Percentiles rank a stretch among this genome's conserved stretches.
Evolutionary conservation across 1,140 invertebrate genomes (phyloP).

Genomic region (Littorina saxatilis): DNA sequence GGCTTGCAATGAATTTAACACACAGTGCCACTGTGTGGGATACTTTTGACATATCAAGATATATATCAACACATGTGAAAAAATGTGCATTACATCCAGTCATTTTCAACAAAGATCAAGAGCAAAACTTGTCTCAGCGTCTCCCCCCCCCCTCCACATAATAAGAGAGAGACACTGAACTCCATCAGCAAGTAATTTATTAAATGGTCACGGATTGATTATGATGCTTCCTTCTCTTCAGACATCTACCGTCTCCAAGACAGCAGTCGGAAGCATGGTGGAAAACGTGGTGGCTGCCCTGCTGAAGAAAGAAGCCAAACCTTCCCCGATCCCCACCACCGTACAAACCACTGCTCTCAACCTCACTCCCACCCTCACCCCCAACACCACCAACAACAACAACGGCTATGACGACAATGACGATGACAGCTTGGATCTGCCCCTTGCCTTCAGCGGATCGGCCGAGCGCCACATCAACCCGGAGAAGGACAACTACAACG

Average conservation of each 20-base stretch:
- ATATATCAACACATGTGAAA: too few species aligned
- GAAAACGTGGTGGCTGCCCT: conserved; percentile 54
- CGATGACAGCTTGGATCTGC: conserved; percentile 48
- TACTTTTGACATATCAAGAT: too few species aligned
- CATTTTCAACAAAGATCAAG: too few species aligned
- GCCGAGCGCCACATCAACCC: conserved; percentile 63
- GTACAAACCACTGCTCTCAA: not conserved
- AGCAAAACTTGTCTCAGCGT: too few species aligned
- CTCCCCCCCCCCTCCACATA: too few species aligned
- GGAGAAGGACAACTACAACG: conserved; percentile 68
- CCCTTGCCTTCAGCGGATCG: conserved; percentile 46
- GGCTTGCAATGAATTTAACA: too few species aligned
- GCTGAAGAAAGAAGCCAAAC: conserved; percentile 42
- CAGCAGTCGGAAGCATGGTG: conserved; percentile 26
- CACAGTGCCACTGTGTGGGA: too few species aligned
- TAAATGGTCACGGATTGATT: too few species aligned
- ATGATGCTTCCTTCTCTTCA: not conserved
- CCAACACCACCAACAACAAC: not conserved
- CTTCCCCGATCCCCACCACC: conserved; percentile 33
- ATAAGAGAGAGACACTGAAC: too few species aligned
- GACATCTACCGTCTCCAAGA: not conserved
- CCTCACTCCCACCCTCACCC: not conserved
- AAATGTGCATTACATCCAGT: too few species aligned
- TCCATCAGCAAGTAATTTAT: too few species aligned
- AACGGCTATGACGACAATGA: conserved; percentile 31